Conservation (phyloP, 1,140 invertebrate genomes). For the Adelges cooleyi region DNA sequence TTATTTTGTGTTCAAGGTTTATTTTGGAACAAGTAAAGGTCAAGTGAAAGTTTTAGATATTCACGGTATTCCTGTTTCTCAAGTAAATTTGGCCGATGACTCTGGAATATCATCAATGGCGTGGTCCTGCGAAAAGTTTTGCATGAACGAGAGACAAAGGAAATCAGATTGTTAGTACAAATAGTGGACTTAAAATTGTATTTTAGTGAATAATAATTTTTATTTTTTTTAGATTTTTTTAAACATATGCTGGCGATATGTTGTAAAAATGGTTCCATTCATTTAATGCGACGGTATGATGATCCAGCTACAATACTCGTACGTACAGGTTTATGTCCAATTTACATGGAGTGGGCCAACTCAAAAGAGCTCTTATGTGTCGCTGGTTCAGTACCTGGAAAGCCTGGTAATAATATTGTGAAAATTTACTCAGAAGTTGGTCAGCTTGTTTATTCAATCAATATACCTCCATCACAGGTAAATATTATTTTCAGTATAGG, state of each 20-base stretch:
- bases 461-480: constrained; percentile 63
- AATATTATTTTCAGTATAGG: constrained; percentile 30
- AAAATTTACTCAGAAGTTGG: constrained; percentile 72
- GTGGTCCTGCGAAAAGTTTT: constrained; percentile 96
- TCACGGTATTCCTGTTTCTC: constrained; percentile 84
- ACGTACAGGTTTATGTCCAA: constrained; percentile 62
- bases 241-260: constrained; percentile 75
- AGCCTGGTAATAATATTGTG: constrained; percentile 53
- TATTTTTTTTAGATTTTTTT: constrained; percentile 41
- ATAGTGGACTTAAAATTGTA: background rate
- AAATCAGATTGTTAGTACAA: background rate
- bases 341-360: constrained; percentile 92
- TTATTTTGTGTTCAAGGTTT: constrained; percentile 52
- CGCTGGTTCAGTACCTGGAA: constrained; percentile 55
- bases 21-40: constrained; percentile 86
- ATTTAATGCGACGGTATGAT: constrained; percentile 80
- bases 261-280: constrained; percentile 76
- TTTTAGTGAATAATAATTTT: too few relatives aligned
- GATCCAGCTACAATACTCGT: constrained; percentile 79
- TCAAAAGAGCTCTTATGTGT: constrained; percentile 83
- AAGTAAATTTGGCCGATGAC: constrained; percentile 68
- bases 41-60: constrained; percentile 94
- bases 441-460: constrained; percentile 57
- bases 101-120: constrained; percentile 79
- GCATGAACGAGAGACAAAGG: constrained; percentile 88